phyloP scores from a whole-genome alignment of 2,797 vertebrate species.

The Neopelma chrysocephalum region DNA sequence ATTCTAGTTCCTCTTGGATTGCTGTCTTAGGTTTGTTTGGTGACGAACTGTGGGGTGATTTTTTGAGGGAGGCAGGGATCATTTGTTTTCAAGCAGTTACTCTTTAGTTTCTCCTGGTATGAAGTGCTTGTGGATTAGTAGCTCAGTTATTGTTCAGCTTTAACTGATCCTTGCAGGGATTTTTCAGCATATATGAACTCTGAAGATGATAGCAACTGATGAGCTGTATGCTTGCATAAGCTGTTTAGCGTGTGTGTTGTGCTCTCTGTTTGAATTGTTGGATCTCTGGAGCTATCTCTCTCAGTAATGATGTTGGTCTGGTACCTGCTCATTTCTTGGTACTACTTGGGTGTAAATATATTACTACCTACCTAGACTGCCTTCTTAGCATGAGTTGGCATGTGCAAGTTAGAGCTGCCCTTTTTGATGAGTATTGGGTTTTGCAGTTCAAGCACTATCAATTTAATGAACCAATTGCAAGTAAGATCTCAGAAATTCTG shows the following conservation, averaged over 20 bases:
- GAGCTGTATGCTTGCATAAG: not conserved
- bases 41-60: not conserved
- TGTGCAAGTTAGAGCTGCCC: not conserved
- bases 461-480: not conserved
- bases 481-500: not conserved
- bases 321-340: not conserved
- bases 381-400: not conserved
- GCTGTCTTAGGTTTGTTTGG: not conserved
- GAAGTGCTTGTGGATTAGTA: not conserved
- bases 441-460: not conserved
- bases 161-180: not conserved
- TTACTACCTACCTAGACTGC: not conserved
- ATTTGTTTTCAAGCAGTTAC: not conserved
- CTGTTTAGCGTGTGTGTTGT: not conserved
- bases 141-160: not conserved
- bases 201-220: not conserved
- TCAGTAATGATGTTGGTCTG: rapidly evolving
- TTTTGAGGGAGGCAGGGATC: rapidly evolving
- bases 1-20: not conserved
- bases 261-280: not conserved
- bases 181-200: not conserved
- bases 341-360: not conserved
- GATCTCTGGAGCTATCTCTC: not conserved
- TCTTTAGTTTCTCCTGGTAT: not conserved
- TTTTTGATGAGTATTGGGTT: rapidly evolving